phyloP scores from a whole-genome alignment of 2,113 vertebrate genomes.

The Sylvilagus bachmani region DNA sequence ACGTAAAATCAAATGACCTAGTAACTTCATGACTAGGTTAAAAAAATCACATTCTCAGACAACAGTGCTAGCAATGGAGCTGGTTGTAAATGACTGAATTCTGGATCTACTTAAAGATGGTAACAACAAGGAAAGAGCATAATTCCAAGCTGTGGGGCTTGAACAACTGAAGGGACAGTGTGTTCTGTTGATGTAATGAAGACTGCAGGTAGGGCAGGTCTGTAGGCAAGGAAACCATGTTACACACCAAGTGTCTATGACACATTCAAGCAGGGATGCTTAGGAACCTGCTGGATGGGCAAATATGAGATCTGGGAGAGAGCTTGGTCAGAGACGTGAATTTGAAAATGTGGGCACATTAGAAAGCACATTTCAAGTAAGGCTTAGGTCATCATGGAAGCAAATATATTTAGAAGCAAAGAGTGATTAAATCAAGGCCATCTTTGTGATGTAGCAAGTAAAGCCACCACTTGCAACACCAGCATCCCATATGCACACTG shows the following conservation, averaged over 20 bases:
- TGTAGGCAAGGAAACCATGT: background rate
- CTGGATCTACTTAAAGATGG: background rate
- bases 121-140: background rate
- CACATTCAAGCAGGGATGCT: background rate
- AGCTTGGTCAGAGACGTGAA: background rate
- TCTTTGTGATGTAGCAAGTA: too few species aligned
- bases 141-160: background rate
- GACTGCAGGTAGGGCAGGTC: background rate
- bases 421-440: background rate
- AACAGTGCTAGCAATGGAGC: background rate
- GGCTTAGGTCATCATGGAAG: background rate
- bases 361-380: background rate
- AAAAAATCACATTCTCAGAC: background rate
- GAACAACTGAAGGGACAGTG: background rate
- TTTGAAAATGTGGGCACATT: background rate
- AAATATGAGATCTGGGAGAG: background rate
- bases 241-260: background rate
- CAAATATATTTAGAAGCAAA: background rate
- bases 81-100: background rate
- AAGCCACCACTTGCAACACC: too few species aligned
- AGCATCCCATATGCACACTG: too few species aligned
- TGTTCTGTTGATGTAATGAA: background rate
- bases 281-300: background rate
- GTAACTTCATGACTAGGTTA: background rate
- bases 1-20: background rate